Evolutionary conservation across 2,113 vertebrate species (phyloP).

Genomic region (Eptesicus fuscus): DNA sequence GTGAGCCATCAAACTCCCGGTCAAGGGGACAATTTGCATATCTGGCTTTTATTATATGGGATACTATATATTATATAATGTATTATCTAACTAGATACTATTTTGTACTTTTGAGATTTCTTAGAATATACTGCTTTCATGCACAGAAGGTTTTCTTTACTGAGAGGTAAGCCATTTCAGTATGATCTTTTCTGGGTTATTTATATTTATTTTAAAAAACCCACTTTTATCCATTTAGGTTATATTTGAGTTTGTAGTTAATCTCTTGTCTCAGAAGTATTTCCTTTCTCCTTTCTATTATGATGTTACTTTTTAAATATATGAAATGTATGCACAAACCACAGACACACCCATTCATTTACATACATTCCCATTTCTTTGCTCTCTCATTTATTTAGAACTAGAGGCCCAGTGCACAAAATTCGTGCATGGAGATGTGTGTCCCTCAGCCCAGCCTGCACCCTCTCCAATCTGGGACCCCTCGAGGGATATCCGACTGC

Average conservation of each 20-base stretch:
- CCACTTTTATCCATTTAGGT: neutral
- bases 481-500: too few relatives aligned
- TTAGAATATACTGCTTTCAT: neutral
- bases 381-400: neutral
- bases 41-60: neutral
- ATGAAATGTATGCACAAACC: neutral
- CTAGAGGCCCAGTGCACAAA: too few relatives aligned
- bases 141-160: neutral
- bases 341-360: neutral
- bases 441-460: too few relatives aligned
- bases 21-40: neutral
- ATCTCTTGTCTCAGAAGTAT: neutral
- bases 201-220: neutral
- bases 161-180: neutral
- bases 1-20: too few relatives aligned
- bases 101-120: neutral
- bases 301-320: neutral
- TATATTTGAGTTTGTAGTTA: neutral
- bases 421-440: too few relatives aligned
- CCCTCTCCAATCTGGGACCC: too few relatives aligned
- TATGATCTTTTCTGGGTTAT: neutral
- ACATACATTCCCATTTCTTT: neutral
- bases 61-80: neutral
- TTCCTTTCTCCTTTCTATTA: constrained; percentile 4
- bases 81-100: neutral